A percentile compares a stretch with the other conserved stretches of the same genome.
Evolutionary conservation across 2,888 invertebrate species (phyloP).

Genomic region (Lysandra coridon): DNA sequence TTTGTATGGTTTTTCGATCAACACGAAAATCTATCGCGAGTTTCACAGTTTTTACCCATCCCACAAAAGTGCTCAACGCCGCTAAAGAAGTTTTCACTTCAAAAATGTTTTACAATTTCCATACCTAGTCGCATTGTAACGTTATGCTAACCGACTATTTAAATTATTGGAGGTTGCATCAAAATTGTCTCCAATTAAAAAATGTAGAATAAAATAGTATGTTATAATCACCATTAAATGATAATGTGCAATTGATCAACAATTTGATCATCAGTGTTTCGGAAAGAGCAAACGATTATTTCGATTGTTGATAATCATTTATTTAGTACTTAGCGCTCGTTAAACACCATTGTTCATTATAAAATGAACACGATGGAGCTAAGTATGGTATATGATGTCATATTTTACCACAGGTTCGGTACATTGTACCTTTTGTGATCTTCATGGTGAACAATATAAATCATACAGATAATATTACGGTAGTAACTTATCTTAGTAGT

Average conservation of each 20-base stretch:
- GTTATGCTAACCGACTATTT: too few relatives aligned
- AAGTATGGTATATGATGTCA: slow-evolving; percentile 9
- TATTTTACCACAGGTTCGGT: neutral
- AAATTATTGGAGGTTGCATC: too few relatives aligned
- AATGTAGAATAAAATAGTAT: neutral
- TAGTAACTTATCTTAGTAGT: neutral
- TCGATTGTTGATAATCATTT: neutral
- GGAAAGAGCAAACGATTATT: neutral
- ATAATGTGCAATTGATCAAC: neutral
- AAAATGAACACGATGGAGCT: neutral
- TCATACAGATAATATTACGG: slow-evolving; percentile 2
- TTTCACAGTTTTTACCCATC: too few relatives aligned
- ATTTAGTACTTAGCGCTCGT: slow-evolving; percentile 6
- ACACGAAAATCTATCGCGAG: too few relatives aligned
- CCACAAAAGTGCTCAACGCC: too few relatives aligned
- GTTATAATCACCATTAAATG: neutral
- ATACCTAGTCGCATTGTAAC: too few relatives aligned
- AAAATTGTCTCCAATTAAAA: too few relatives aligned
- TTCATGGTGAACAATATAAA: neutral
- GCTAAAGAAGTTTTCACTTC: too few relatives aligned
- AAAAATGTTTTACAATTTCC: too few relatives aligned
- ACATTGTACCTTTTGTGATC: neutral
- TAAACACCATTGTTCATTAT: neutral
- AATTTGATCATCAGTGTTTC: neutral
- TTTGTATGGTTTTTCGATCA: too few relatives aligned